These are phyloP conservation scores for Baronia brevicornis DNA, from an alignment of 2,888 invertebrate genomes.

Conservation along the genomic window DNA sequence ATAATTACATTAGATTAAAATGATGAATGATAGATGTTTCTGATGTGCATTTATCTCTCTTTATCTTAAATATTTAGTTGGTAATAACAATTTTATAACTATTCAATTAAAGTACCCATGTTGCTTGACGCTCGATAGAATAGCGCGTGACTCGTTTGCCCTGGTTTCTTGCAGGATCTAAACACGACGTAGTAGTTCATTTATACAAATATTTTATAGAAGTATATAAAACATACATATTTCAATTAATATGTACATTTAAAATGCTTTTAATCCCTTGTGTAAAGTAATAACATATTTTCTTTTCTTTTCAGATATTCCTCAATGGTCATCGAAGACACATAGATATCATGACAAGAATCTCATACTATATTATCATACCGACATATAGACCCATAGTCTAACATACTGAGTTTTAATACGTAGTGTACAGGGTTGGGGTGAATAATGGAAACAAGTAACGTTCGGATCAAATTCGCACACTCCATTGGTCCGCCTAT, in stretches of 20 bases:
- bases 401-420: slow-evolving; percentile 42
- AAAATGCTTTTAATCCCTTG: no score
- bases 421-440: slow-evolving; percentile 45
- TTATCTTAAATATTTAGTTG: no score
- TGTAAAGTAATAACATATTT: no score
- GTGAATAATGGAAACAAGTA: slow-evolving; percentile 73
- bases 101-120: slow-evolving; percentile 24
- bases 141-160: slow-evolving; percentile 67
- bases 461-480: slow-evolving; percentile 70
- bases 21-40: no score
- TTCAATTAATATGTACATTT: no score
- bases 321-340: slow-evolving; percentile 18
- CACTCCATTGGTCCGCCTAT: slow-evolving; percentile 71
- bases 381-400: slow-evolving; percentile 28
- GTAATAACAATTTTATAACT: not conserved
- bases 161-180: slow-evolving; percentile 64
- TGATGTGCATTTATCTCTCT: slow-evolving; percentile 1
- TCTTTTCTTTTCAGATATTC: slow-evolving; percentile 47
- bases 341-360: slow-evolving; percentile 38
- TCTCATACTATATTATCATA: slow-evolving; percentile 17
- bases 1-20: no score
- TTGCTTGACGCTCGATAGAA: slow-evolving; percentile 46
- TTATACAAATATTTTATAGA: slow-evolving; percentile 36
- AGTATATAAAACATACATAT: no score
- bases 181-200: slow-evolving; percentile 45